Evolutionary conservation across 2,113 vertebrate genomes (phyloP), one percentile per base, ranked within the genome.

Genomic region (Hassar affinis): DNA sequence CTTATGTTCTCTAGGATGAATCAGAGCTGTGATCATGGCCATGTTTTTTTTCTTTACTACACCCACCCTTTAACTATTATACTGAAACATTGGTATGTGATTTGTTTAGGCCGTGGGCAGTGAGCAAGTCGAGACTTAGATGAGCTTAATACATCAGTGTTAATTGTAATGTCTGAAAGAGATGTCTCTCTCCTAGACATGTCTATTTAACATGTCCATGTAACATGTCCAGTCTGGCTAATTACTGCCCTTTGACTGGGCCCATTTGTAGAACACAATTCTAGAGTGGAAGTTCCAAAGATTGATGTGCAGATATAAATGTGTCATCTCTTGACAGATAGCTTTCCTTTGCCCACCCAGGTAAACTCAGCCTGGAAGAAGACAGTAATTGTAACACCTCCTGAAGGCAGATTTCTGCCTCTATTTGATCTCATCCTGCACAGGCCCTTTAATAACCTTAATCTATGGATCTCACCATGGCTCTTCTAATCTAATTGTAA

Each of bases 61-160:
- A 76, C 69, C 72, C 47, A 59, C 25, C 8, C 45, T n/a, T 30
- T 75, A 30, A 38, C 72, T 78, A 66, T 81, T 81, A 56, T 62
- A 76, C 79, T 78, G 33, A 87, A 85, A 85, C 85, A 88, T 85
- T 87, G 86, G 85, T 80, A 33, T 86, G 85, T 88, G 88, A 75
- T 90, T 78, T 71, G 88, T 89, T 87, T 89, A 86, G 68, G 89
- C 91, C 90, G 51, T 11, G 57, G 90, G 92, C 88, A 66, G 84
- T 83, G 89, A 86, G 89, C 92, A 92, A 91, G 92, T 92, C 62
- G 57, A 92, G 91, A 90, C 92, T 59, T 14, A 89, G 77, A 86
- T 78, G 27, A 72, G 56, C 79, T 77, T 64, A 86, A 75, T 78
- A 83, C 64, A 25, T 69, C 42, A 54, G n/a, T 84, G 62, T 42